Base-by-base conservation (phyloP, 2,888 invertebrate species). In the Meganola albula region DNA sequence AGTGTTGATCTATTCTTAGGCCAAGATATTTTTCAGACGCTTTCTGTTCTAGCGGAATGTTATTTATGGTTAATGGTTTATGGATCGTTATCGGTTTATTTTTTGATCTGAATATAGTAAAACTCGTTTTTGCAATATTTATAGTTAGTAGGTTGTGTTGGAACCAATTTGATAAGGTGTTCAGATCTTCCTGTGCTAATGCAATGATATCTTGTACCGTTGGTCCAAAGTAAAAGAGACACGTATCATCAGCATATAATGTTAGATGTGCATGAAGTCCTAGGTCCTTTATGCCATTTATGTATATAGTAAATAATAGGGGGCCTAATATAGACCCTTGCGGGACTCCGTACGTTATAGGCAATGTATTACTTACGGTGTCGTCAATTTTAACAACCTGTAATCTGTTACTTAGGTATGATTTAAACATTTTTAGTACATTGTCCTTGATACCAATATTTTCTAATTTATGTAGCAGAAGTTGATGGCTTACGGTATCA, bases 161-260 rank as follows among this genome's bases (percentile, higher is more conserved):
- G 7, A 43, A 32, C 47, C 47, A 42, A 12, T 18, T 11, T 28
- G 23, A 25, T 6, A 44, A 26, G 3, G 27, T 20, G 25, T 46
- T n/a, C n/a, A 46, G 23, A n/a, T 46, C 45, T 1, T 37, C 20
- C 36, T 46, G 45, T 16, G 45, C 42, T 14, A 28, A 11, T 12
- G 22, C 7, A 8, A 28, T 33, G 1, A 42, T 27, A 6, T 27
- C 9, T 12, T 27, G 14, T 12, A 39, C 27, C 1, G 18, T 10
- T 7, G 12, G 1, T 2, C 12, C 21, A 12, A 28, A 28, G 9
- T 28, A 28, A 12, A 28, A 28, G 8, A 28, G 22, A 6, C 22
- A 21, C 5, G 28, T 28, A 21, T 32, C 37, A 10, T 37, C 26
- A 4, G 34, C 31, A 22, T 39, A 39, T 2, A 40, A 10, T 5